Evolutionary conservation across 2,797 vertebrate species (phyloP).

Genomic region (Saxicola maurus): DNA sequence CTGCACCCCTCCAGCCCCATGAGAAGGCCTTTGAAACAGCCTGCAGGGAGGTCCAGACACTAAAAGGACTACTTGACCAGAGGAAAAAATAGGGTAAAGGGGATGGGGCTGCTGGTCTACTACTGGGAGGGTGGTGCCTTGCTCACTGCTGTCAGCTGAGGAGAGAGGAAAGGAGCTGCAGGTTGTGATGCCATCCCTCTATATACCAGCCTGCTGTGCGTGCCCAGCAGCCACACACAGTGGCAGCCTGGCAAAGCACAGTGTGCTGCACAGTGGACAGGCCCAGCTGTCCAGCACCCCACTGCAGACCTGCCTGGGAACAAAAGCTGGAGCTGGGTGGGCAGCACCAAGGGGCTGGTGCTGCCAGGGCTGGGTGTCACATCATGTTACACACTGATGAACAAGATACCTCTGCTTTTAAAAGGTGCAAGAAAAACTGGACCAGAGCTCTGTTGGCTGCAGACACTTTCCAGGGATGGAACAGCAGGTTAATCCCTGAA

Average conservation of each 20-base stretch:
- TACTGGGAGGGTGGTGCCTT: not conserved
- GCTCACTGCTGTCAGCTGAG: not conserved
- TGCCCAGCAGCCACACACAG: not conserved
- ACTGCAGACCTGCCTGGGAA: not conserved
- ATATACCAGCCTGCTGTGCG: accelerated
- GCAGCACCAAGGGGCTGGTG: constrained; percentile 34
- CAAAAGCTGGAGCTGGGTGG: not conserved
- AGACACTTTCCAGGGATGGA: not conserved
- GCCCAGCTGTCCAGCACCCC: not conserved
- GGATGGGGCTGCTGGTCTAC: not conserved
- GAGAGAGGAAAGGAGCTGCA: not conserved
- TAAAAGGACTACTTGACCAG: not conserved
- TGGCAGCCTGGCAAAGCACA: accelerated
- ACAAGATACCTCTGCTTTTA: not conserved
- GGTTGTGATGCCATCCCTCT: not conserved
- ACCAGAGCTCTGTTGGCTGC: not conserved
- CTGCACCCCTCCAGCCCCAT: not conserved
- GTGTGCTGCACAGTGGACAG: accelerated
- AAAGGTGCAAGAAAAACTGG: not conserved
- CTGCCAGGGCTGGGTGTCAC: not conserved
- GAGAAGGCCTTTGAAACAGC: not conserved
- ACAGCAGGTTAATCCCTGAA: constrained; percentile 25
- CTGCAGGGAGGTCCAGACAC: not conserved
- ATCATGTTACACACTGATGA: not conserved
- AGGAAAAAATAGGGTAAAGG: not conserved